Evolutionary conservation across 2,113 vertebrate genomes (phyloP).

Genomic region (Festucalex cinctus): DNA sequence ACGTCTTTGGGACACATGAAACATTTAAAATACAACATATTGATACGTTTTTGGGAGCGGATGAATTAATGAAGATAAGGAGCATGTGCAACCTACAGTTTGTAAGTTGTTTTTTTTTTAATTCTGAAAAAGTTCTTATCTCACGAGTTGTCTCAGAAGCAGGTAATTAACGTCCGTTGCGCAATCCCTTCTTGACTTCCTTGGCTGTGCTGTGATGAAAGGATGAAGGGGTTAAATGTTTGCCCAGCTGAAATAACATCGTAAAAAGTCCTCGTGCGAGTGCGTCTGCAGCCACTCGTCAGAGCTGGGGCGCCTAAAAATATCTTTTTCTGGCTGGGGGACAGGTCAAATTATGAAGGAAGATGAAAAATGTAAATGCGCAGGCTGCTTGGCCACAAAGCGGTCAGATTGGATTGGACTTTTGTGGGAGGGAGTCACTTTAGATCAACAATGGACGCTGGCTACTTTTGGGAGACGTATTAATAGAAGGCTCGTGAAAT

Average conservation of each 20-base stretch:
- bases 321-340: constrained; percentile 72
- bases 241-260: constrained; percentile 74
- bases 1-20: too few relatives aligned
- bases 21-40: too few relatives aligned
- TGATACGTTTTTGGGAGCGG: too few relatives aligned
- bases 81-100: constrained; percentile 10
- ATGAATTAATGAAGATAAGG: constrained; percentile 21
- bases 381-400: constrained; percentile 63
- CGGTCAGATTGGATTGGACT: constrained; percentile 61
- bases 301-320: constrained; percentile 70
- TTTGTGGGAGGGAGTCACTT: constrained; percentile 46
- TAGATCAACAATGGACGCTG: constrained; percentile 33
- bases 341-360: constrained; percentile 79
- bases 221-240: constrained; percentile 66
- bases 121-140: neutral
- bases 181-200: constrained; percentile 48
- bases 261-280: constrained; percentile 66
- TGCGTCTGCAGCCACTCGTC: constrained; percentile 66
- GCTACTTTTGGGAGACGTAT: constrained; percentile 25
- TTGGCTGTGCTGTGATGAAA: constrained; percentile 51
- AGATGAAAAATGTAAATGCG: constrained; percentile 79
- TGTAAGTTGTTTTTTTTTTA: neutral
- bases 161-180: constrained; percentile 14
- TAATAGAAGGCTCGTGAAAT: constrained; percentile 23
- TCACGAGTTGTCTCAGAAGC: neutral